Evolutionary conservation across 2,113 vertebrate species (phyloP), one percentile per base, ranked within the genome.

Genomic region (Mus pahari): DNA sequence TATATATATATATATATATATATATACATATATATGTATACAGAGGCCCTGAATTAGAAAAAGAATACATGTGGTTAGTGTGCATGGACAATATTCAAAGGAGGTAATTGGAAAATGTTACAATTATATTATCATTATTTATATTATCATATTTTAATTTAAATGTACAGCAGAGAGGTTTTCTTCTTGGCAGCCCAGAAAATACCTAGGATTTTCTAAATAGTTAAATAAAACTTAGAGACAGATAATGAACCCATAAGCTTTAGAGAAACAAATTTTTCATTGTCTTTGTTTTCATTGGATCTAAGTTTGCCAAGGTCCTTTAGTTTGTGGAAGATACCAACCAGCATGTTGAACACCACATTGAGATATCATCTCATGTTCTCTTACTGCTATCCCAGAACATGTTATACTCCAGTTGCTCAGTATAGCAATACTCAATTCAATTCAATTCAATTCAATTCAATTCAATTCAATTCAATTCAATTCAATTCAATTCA

Each of bases 311-410:
- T 48, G 31, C 1, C 0, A 1, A 53, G 55, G 10, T 2, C 16
- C 2, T 1, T 6, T 1, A 84, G 0, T 22, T 36, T n/a, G 22
- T 31, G 14, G 20, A 6, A 26, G 36, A 60, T 39, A 26, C 11
- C 22, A 7, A 68, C n/a, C 33, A 79, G 81, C 48, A 7, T 22
- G 19, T 5, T 60, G 10, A 83, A 10, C 16, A 70, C 45, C 58
- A 64, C n/a, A 26, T 20, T 71, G 53, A 42, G 31, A 66, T 53
- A 42, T 53, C 13, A 20, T 10, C 2, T 87, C 26, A 62, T 45
- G 39, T 42, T 19, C 8, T 91, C 1, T 5, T 55, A 1, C 33
- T 90, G 60, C 4, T 64, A 36, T 66, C 2, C 28, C 42, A 55
- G 7, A 19, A 90, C 2, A 58, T 11, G 36, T 20, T 42, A 33